Percentiles rank a stretch among this genome's conserved stretches.
phyloP scores from a whole-genome alignment of 2,888 invertebrate genomes.

The Unio pictorum region DNA sequence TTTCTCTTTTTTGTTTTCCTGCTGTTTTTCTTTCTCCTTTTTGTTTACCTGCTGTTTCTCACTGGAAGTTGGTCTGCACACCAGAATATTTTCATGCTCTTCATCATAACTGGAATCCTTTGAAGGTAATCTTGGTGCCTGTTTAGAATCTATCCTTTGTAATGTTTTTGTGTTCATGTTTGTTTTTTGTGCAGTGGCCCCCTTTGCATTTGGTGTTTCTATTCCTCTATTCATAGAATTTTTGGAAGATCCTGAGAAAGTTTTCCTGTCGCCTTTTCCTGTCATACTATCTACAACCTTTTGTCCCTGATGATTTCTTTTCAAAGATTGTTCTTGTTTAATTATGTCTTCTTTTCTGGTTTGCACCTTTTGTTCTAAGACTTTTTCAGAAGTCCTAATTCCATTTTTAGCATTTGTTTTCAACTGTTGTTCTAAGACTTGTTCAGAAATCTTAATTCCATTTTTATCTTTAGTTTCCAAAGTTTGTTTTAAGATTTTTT shows the following conservation, averaged over 20 bases:
- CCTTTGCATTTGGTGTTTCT: conserved; percentile 9
- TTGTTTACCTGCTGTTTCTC: background rate
- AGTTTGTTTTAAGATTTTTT: too few species aligned
- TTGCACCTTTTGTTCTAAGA: too few species aligned
- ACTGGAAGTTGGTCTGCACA: conserved; percentile 37
- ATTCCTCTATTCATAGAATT: conserved; percentile 1
- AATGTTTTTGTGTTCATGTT: conserved; percentile 1
- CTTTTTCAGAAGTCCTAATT: too few species aligned
- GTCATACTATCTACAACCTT: too few species aligned
- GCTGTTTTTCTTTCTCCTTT: conserved; percentile 4
- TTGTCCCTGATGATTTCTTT: too few species aligned
- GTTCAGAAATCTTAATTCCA: too few species aligned
- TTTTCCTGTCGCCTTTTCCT: conserved; percentile 1
- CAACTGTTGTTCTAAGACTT: too few species aligned
- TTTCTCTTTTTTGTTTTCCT: conserved; percentile 5
- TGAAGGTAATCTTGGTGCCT: conserved; percentile 6
- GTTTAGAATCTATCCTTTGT: background rate
- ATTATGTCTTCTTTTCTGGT: too few species aligned
- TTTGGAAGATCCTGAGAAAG: background rate
- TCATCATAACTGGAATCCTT: conserved; percentile 28
- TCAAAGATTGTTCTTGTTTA: too few species aligned
- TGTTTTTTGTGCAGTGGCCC: background rate
- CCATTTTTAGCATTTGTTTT: too few species aligned
- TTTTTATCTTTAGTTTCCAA: too few species aligned
- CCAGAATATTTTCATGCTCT: conserved; percentile 45